A percentile compares a stretch with the other conserved stretches of the same genome.
phyloP scores from a whole-genome alignment of 1,140 invertebrate genomes.

The Wasmannia auropunctata region DNA sequence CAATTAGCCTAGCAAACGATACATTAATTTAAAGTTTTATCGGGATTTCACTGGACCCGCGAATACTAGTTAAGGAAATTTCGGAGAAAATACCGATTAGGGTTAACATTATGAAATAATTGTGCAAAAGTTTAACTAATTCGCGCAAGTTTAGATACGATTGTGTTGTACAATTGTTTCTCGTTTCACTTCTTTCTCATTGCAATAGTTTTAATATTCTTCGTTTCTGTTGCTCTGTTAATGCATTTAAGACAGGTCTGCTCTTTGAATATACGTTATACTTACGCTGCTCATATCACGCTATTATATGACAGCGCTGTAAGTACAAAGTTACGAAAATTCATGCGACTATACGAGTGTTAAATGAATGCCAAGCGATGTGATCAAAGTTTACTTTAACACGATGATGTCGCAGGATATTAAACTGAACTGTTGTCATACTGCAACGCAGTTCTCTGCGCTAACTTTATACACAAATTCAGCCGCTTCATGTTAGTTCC shows the following conservation, averaged over 20 bases:
- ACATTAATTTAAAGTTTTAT: no score
- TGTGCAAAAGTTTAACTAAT: no score
- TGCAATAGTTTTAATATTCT: not conserved
- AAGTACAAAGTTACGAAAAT: slow-evolving; percentile 23
- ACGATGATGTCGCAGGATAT: slow-evolving; percentile 22
- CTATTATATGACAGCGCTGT: not conserved
- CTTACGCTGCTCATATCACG: not conserved
- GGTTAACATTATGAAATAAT: no score
- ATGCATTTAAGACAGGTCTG: not conserved
- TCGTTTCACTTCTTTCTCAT: not conserved
- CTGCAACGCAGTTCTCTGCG: slow-evolving; percentile 28
- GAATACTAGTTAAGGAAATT: no score
- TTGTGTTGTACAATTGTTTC: no score
- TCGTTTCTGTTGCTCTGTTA: not conserved
- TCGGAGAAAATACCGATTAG: no score
- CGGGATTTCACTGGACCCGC: no score
- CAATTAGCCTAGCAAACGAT: no score
- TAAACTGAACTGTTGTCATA: slow-evolving; percentile 52
- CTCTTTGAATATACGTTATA: not conserved
- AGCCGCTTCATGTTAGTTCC: slow-evolving; percentile 36
- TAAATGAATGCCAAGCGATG: slow-evolving; percentile 22
- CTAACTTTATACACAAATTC: slow-evolving; percentile 52
- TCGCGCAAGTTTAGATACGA: no score
- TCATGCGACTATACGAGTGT: slow-evolving; percentile 20
- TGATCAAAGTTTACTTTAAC: slow-evolving; percentile 47